A percentile compares a stretch with the other conserved stretches of the same genome.
Evolutionary conservation across 2,113 vertebrate species (phyloP).

Genomic region (Menidia beryllina): DNA sequence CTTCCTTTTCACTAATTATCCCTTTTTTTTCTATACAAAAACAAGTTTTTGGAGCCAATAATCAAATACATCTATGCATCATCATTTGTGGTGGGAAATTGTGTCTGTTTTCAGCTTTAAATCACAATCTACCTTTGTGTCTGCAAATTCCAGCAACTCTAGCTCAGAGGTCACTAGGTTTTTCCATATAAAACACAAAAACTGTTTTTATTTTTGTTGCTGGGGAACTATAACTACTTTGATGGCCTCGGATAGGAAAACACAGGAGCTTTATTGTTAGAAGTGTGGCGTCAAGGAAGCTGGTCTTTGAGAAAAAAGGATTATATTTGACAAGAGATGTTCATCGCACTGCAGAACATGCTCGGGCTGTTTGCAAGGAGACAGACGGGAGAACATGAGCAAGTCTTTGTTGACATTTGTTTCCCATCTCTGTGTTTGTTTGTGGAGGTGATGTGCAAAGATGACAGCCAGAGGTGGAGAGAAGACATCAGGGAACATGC

Average conservation of each 20-base stretch:
- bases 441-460: constrained; percentile 33
- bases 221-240: constrained; percentile 31
- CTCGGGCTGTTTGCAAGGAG: constrained; percentile 16
- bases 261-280: constrained; percentile 46
- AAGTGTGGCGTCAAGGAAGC: constrained; percentile 61
- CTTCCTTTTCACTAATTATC: neutral
- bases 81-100: too few relatives aligned
- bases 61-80: neutral
- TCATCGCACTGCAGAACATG: constrained; percentile 33
- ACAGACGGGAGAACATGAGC: neutral
- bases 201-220: constrained; percentile 45
- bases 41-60: neutral
- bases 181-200: constrained; percentile 11
- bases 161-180: constrained; percentile 27
- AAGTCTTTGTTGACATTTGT: constrained; percentile 19
- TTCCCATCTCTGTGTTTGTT: constrained; percentile 10
- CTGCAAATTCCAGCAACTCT: constrained; percentile 20
- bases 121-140: constrained; percentile 11
- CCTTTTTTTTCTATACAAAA: neutral
- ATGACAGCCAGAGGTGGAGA: constrained; percentile 28
- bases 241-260: constrained; percentile 16
- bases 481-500: constrained; percentile 17
- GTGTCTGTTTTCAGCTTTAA: neutral
- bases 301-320: constrained; percentile 36
- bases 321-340: constrained; percentile 52